Evolutionary conservation across 2,888 invertebrate genomes (phyloP).

Genomic region (Limnephilus lunatus): DNA sequence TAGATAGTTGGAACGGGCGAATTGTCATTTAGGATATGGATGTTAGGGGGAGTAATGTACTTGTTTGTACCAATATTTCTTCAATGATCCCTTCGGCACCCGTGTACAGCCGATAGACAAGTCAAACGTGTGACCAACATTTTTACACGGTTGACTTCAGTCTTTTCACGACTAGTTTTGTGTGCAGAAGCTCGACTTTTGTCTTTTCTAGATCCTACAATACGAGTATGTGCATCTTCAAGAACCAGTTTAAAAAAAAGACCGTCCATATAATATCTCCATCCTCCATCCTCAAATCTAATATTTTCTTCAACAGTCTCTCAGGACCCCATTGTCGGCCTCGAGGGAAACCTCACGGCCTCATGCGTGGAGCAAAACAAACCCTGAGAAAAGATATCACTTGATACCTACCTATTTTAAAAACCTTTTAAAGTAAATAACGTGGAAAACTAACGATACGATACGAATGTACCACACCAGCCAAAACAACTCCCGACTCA

Average conservation of each 20-base stretch:
- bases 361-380: background rate
- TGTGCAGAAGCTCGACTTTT: background rate
- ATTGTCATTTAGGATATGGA: background rate
- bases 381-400: background rate
- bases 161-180: background rate
- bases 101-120: background rate
- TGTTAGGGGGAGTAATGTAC: background rate
- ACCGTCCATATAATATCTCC: background rate
- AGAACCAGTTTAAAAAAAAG: background rate
- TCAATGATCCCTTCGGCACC: too few relatives aligned
- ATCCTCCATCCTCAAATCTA: background rate
- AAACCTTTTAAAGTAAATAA: slow-evolving; percentile 51
- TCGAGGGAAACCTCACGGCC: background rate
- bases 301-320: background rate
- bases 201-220: background rate
- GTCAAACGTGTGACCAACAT: background rate
- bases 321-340: too few relatives aligned
- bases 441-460: too few relatives aligned
- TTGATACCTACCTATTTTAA: too few relatives aligned
- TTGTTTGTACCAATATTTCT: background rate
- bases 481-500: too few relatives aligned
- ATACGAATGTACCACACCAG: too few relatives aligned
- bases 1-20: background rate
- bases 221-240: background rate
- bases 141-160: background rate